Base-by-base conservation (phyloP, 2,888 invertebrate genomes). In the Calameuta idolon region DNA sequence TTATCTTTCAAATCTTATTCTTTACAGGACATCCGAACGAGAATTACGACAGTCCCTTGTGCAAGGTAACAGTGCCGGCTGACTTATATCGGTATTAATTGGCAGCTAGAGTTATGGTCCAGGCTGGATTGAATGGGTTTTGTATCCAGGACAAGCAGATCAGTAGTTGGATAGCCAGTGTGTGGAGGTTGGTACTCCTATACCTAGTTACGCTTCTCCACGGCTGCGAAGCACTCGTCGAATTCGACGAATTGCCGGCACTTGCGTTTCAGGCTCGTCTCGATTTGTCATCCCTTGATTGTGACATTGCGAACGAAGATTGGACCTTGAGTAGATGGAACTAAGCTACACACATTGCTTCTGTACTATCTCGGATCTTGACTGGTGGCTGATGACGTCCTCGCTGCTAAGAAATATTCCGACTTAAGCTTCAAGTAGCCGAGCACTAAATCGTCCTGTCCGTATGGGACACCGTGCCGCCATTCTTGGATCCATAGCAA, bases 111-210 rank as follows among this genome's bases (percentile, higher is more conserved):
- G 76, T 75, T 76, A 77, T 76, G 37, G 75, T 68, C 30, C 34
- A 73, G 15, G n/a, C 15, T 12, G 69, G 68, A 78, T 76, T 73
- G 34, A 78, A 78, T 78, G 78, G 78, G 78, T 74, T 73, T 75
- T 71, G 76, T 77, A 81, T 81, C 74, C 77, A 75, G 77, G 77
- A 77, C 81, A 80, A 80, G 79, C 77, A 81, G 82, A 82, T 81
- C 81, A 75, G 69, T 79, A 71, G n/a, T 9, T 69, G 75, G 74
- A 71, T 76, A 79, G 79, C 79, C 79, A 75, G 35, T 77, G 73
- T 71, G 33, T 33, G 74, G 75, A 74, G 40, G 75, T 33, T 30
- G 75, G 69, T 68, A 34, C 68, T 76, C 40, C 15, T 33, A 9
- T 55, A 55, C 55, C 23, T 23, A 23, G 55, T 55, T 55, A 23